Evolutionary conservation across 2,797 vertebrate genomes (phyloP).

Genomic region (Syncerus caffer): DNA sequence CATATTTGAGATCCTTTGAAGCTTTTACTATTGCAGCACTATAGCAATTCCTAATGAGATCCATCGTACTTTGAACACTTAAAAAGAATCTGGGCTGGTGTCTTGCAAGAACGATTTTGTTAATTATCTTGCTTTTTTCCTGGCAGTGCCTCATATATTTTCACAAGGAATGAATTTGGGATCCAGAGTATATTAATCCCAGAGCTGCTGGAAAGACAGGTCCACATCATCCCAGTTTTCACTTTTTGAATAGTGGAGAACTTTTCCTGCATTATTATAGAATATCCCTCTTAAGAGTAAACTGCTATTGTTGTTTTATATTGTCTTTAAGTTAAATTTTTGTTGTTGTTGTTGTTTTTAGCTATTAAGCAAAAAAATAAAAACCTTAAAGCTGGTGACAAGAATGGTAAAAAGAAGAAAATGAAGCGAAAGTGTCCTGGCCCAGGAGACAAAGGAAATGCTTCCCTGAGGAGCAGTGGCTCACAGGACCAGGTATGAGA

Average conservation of each 20-base stretch:
- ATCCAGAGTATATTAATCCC: not conserved
- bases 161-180: not conserved
- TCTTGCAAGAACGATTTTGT: not conserved
- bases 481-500: slow-evolving; percentile 80
- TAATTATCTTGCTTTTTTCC: not conserved
- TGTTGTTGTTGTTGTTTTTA: slow-evolving; percentile 77
- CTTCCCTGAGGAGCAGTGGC: slow-evolving; percentile 79
- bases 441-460: slow-evolving; percentile 84
- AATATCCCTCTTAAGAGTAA: not conserved
- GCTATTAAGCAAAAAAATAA: slow-evolving; percentile 88
- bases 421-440: slow-evolving; percentile 92
- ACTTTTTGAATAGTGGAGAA: not conserved
- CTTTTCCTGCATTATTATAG: not conserved
- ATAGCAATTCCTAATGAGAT: not conserved
- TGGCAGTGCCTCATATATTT: not conserved
- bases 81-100: not conserved
- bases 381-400: slow-evolving; percentile 88
- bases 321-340: not conserved
- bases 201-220: not conserved
- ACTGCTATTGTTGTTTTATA: not conserved
- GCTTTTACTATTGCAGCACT: not conserved
- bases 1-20: not conserved
- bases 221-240: not conserved
- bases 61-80: not conserved
- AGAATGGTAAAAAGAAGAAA: slow-evolving; percentile 92